phyloP scores from a whole-genome alignment of 2,113 vertebrate genomes.

The Okapia johnstoni region DNA sequence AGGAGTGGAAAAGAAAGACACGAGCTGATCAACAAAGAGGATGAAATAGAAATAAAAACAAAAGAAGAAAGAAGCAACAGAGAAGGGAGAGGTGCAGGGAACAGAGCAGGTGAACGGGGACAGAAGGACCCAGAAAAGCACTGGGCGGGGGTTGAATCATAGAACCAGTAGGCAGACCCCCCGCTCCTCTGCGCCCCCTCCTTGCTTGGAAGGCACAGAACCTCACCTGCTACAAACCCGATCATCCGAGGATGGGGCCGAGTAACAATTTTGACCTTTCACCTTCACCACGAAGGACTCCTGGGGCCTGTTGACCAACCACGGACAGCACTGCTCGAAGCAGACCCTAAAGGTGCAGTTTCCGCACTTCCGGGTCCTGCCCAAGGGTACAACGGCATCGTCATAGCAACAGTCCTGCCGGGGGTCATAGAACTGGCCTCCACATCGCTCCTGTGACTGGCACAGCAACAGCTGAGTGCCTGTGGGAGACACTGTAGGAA shows the following conservation, averaged over 20 bases:
- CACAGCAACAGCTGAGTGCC: background rate
- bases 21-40: background rate
- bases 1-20: background rate
- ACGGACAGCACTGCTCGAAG: background rate
- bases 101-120: background rate
- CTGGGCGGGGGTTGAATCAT: fast-evolving
- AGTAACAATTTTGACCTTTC: background rate
- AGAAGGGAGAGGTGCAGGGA: background rate
- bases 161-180: background rate
- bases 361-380: background rate
- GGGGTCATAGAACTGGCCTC: background rate
- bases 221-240: background rate
- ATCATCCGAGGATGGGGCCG: fast-evolving
- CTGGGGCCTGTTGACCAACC: background rate
- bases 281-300: background rate
- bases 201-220: background rate
- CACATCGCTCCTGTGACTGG: background rate
- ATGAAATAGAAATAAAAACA: background rate
- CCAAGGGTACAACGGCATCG: background rate
- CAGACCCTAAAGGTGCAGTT: constrained; percentile 22
- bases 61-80: background rate
- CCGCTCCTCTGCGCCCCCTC: background rate
- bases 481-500: background rate
- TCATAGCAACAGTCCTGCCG: background rate
- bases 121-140: background rate